Base-by-base conservation (phyloP, 2,113 vertebrate genomes). In the Hucho hucho region DNA sequence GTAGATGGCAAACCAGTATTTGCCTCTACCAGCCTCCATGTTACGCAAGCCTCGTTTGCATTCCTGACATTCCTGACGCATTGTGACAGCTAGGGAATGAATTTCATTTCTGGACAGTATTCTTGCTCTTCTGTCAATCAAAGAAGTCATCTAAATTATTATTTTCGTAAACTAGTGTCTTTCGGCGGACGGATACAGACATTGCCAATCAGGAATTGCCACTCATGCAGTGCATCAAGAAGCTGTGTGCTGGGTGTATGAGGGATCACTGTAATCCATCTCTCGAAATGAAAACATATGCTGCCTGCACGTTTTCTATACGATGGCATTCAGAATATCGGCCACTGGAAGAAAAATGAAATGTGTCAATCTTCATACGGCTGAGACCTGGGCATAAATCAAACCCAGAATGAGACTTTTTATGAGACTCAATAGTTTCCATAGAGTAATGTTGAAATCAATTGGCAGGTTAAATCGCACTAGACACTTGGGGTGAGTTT, bases 311-410 rank as follows among this genome's bases (percentile, higher is more conserved):
- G 80, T 64, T 82, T 83, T n/a, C 43, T 73, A 82, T 69, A 78
- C 82, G 78, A 85, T 84, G 81, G 73, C 56, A 69, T 32, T 83
- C 59, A 80, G 75, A 78, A 75, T 76, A 67, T 61, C 18, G 78
- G 74, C 70, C 13, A 28, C 37, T n/a, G 9, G 73, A 82, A 78
- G 73, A 83, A 84, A 43, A 85, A 83, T 89, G 70, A 85, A 82
- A 88, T 64, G 73, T 89, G 89, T 75, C 76, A 79, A 0, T 91
- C 81, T 85, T 88, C 79, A 87, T 91, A 87, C 78, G 72, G 32
- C 49, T 2, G 64, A 25, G 16, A 43, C 32, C 64, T 24, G 13
- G 46, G 53, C 18, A 26, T 73, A 28, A 73, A 77, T 71, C 79
- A 53, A 37, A 16, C 58, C 46, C 16, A 65, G 63, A 75, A 64